Evolutionary conservation across 2,797 vertebrate species (phyloP).

Genomic region (Otolemur crassicaudatus): DNA sequence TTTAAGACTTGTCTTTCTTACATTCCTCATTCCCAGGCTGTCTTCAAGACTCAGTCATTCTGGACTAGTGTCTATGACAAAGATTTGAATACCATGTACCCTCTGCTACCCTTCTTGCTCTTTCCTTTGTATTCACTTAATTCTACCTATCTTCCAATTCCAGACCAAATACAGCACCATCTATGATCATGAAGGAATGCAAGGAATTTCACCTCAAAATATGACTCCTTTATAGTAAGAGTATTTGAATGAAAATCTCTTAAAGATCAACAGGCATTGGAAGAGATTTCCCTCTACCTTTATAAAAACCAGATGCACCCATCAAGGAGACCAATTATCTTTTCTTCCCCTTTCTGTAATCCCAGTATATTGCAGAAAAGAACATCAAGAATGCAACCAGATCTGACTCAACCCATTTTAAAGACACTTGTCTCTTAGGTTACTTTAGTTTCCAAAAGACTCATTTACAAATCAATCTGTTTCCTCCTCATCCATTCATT

Average conservation of each 20-base stretch:
- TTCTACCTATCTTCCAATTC: background rate
- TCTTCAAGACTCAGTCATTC: background rate
- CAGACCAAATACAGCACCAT: background rate
- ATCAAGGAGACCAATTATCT: background rate
- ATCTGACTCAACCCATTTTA: background rate
- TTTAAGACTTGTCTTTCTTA: background rate
- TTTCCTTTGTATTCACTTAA: background rate
- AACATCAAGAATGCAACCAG: background rate
- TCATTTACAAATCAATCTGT: background rate
- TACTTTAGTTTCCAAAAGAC: background rate
- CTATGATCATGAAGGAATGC: background rate
- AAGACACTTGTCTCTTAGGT: background rate
- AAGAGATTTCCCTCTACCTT: background rate
- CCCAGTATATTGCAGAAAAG: background rate
- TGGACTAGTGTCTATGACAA: background rate
- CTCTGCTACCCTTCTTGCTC: background rate
- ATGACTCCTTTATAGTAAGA: background rate
- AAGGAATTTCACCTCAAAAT: background rate
- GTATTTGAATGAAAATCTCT: background rate
- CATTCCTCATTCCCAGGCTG: background rate
- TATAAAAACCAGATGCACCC: background rate
- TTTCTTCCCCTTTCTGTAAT: background rate
- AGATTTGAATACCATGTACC: background rate
- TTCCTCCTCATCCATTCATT: background rate
- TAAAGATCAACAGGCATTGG: background rate